Evolutionary conservation across 2,113 vertebrate species (phyloP).

Genomic region (Microcebus lehilahytsara): DNA sequence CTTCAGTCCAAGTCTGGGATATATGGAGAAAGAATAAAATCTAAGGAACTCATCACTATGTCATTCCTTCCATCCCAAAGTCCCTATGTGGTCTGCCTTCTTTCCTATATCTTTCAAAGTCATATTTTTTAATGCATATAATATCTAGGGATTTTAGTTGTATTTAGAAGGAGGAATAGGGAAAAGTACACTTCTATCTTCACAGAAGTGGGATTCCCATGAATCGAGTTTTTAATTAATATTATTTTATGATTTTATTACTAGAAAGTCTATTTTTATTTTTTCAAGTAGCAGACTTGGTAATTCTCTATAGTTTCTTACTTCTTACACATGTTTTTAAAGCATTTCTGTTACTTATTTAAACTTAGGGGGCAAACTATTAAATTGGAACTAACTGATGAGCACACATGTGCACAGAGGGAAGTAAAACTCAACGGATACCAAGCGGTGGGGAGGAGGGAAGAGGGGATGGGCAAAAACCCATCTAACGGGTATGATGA

Average conservation of each 20-base stretch:
- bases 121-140: background rate
- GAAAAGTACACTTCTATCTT: background rate
- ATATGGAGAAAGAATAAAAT: background rate
- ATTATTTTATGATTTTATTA: background rate
- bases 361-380: background rate
- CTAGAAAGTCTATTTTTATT: constrained; percentile 17
- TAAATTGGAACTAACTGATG: no score
- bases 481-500: no score
- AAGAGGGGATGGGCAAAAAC: no score
- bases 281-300: background rate
- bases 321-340: background rate
- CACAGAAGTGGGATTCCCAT: background rate
- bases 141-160: background rate
- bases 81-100: background rate
- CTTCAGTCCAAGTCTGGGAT: background rate
- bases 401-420: no score
- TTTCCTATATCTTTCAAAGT: background rate
- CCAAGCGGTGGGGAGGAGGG: no score
- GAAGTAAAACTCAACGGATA: no score
- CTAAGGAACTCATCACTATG: background rate
- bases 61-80: background rate
- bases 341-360: background rate
- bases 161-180: background rate
- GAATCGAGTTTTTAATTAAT: background rate
- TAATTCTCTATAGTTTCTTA: background rate